A percentile compares a stretch with the other conserved stretches of the same genome.
Evolutionary conservation across 1,140 invertebrate species (phyloP).

Genomic region (Drosophila suzukii): DNA sequence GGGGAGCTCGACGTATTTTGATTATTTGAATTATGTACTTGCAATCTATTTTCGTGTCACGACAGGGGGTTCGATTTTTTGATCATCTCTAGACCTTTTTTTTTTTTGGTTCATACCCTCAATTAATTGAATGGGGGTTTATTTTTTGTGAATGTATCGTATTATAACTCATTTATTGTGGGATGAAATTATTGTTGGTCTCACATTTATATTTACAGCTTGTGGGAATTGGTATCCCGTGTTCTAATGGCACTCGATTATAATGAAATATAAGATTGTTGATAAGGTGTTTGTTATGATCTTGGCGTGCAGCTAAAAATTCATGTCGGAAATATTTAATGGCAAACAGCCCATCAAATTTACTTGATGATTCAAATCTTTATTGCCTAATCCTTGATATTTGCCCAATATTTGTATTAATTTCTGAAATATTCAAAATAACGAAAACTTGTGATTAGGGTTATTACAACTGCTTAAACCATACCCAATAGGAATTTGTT

Average conservation of each 20-base stretch:
- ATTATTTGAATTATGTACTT: neutral
- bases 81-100: constrained; percentile 22
- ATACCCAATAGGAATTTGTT: too few species aligned
- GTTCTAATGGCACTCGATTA: neutral
- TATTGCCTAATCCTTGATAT: too few species aligned
- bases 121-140: constrained; percentile 40
- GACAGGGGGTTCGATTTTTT: constrained; percentile 12
- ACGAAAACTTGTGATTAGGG: too few species aligned
- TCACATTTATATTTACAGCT: constrained; percentile 14
- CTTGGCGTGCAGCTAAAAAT: neutral
- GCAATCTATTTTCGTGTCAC: constrained; percentile 26
- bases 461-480: too few species aligned
- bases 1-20: constrained; percentile 4
- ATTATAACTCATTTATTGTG: constrained; percentile 37
- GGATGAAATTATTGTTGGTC: constrained; percentile 8
- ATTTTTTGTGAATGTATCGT: constrained; percentile 19
- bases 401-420: too few species aligned
- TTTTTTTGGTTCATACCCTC: constrained; percentile 19
- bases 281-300: neutral
- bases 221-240: constrained; percentile 6
- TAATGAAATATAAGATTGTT: neutral
- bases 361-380: neutral
- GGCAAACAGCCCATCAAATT: neutral
- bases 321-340: neutral
- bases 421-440: too few species aligned